Conservation (phyloP, 2,113 vertebrate genomes). For the Pluvianellus socialis region DNA sequence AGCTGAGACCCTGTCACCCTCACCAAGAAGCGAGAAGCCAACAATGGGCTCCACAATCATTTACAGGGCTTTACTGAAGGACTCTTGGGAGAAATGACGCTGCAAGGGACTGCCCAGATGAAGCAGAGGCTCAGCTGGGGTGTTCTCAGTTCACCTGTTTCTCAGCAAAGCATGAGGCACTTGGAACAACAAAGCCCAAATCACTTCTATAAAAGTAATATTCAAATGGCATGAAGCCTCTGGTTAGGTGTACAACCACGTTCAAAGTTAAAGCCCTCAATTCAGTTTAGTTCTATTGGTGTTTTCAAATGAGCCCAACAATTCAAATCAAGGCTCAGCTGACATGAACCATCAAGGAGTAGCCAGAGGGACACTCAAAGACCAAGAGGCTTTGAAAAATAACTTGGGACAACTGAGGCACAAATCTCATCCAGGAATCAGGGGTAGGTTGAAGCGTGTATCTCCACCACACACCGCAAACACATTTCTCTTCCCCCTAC, state of each 20-base stretch:
- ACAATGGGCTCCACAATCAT: background rate
- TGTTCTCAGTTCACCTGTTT: background rate
- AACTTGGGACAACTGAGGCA: background rate
- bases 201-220: background rate
- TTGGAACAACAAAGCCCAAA: background rate
- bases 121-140: background rate
- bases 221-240: background rate
- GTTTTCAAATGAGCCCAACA: background rate
- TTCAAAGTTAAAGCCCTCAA: background rate
- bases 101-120: background rate
- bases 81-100: background rate
- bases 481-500: background rate
- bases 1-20: background rate
- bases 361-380: background rate
- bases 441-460: background rate
- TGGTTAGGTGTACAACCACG: background rate
- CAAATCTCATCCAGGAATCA: background rate
- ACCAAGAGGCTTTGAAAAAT: background rate
- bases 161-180: background rate
- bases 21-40: background rate
- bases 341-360: background rate
- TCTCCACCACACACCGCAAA: background rate
- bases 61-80: background rate
- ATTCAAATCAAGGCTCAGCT: background rate
- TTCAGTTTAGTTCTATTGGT: background rate